phyloP scores from a whole-genome alignment of 2,888 invertebrate species.

The Rhaphigaster nebulosa region DNA sequence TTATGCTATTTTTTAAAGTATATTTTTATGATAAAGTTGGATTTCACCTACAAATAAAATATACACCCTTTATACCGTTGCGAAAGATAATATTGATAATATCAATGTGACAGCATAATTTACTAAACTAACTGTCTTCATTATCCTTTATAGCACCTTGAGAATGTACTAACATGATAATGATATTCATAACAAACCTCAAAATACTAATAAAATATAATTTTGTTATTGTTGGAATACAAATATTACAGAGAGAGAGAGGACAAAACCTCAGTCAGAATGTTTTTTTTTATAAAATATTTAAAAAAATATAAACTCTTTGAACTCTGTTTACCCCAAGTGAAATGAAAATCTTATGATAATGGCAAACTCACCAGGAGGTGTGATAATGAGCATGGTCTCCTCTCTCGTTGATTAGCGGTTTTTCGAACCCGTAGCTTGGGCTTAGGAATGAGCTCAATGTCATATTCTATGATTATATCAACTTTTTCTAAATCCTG shows the following conservation, averaged over 20 bases:
- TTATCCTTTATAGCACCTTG: no score
- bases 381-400: conserved; percentile 60
- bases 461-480: conserved; percentile 25
- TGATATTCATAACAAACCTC: no score
- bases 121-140: no score
- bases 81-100: no score
- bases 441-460: conserved; percentile 56
- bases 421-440: conserved; percentile 42
- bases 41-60: no score
- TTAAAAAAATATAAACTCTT: background rate
- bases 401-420: conserved; percentile 58
- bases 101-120: no score
- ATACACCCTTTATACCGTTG: no score
- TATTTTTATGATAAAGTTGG: no score
- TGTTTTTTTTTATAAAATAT: background rate
- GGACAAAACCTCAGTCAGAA: background rate
- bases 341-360: background rate
- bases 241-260: background rate
- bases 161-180: no score
- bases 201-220: no score
- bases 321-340: background rate
- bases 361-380: conserved; percentile 54
- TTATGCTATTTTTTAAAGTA: no score
- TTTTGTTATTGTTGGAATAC: background rate
- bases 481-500: background rate